Conservation (phyloP, 2,113 vertebrate genomes). For the Poeciliopsis retropinna region DNA sequence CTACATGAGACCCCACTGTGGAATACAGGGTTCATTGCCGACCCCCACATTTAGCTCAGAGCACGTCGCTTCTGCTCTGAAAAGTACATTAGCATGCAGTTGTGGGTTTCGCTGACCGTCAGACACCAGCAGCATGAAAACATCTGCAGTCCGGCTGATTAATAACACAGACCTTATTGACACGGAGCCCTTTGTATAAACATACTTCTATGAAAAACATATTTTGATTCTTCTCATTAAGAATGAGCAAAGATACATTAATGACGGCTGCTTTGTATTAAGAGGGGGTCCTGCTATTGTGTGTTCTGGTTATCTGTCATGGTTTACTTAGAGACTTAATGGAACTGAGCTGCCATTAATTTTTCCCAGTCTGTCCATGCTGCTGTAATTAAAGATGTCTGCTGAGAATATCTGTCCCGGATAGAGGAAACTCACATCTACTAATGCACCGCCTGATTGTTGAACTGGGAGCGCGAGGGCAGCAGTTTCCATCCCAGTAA, state of each 20-base stretch:
- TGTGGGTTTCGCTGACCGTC: not conserved
- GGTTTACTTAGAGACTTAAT: constrained; percentile 2
- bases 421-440: not conserved
- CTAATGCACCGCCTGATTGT: not conserved
- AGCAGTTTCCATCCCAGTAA: not conserved
- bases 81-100: too few species aligned
- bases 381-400: not conserved
- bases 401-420: not conserved
- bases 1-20: too few species aligned
- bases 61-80: too few species aligned
- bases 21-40: too few species aligned
- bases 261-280: not conserved
- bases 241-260: not conserved
- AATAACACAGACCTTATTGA: not conserved
- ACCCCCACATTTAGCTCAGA: too few species aligned
- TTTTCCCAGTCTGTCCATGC: not conserved
- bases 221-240: not conserved
- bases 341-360: not conserved
- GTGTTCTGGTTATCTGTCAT: constrained; percentile 1
- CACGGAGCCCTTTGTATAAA: not conserved
- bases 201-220: not conserved
- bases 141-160: not conserved
- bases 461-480: not conserved
- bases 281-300: not conserved
- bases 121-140: not conserved